Conservation (phyloP, 2,797 vertebrate genomes). For the Phoxinus dragarum region DNA sequence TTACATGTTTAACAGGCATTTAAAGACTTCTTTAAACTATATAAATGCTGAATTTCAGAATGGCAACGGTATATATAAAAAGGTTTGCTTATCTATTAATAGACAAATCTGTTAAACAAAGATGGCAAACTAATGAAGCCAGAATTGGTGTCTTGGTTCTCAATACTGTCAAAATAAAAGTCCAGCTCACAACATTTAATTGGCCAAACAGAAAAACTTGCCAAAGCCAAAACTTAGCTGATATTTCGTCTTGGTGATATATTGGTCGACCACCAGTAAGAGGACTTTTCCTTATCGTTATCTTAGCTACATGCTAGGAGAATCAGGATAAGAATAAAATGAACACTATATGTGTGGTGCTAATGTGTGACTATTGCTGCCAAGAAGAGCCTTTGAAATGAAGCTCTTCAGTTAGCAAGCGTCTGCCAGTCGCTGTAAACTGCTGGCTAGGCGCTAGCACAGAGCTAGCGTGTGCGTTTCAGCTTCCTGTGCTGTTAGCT, state of each 20-base stretch:
- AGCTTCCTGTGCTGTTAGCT: constrained; percentile 7
- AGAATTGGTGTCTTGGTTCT: too few species aligned
- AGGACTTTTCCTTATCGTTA: not conserved
- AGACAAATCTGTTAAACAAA: too few species aligned
- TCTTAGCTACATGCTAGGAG: not conserved
- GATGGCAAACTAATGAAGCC: too few species aligned
- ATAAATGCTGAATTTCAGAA: not conserved
- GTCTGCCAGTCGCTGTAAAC: not conserved
- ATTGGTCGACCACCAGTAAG: not conserved
- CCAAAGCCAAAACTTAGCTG: too few species aligned
- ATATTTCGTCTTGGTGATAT: too few species aligned
- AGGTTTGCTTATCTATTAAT: too few species aligned
- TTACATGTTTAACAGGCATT: too few species aligned
- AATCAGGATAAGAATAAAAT: not conserved
- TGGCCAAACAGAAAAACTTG: too few species aligned
- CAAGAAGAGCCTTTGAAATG: not conserved
- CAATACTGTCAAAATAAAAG: too few species aligned
- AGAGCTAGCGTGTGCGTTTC: not conserved
- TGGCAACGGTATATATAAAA: too few species aligned
- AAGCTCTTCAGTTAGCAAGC: not conserved
- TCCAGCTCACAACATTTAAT: too few species aligned
- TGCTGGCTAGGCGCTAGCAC: not conserved
- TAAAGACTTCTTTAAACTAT: not conserved
- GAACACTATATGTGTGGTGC: not conserved
- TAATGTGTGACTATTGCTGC: not conserved